Evolutionary conservation across 2,113 vertebrate species (phyloP).

Genomic region (Trichechus manatus): DNA sequence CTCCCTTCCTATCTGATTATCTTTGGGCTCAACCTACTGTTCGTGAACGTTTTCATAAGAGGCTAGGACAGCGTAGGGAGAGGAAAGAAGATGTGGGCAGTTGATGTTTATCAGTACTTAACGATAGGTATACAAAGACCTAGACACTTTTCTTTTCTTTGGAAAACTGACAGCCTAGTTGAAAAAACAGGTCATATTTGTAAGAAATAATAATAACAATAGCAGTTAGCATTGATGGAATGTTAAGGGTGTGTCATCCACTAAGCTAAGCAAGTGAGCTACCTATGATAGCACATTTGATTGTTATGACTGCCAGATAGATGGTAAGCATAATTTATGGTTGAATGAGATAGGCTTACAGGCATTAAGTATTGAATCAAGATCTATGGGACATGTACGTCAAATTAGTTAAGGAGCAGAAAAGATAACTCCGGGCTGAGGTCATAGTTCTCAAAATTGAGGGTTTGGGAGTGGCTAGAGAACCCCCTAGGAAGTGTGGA

Average conservation of each 20-base stretch:
- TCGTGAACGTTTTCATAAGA: slow-evolving; percentile 30
- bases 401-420: neutral
- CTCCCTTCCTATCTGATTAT: too few relatives aligned
- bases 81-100: neutral
- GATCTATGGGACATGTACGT: neutral
- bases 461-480: neutral
- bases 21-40: neutral
- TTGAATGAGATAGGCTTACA: neutral
- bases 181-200: neutral
- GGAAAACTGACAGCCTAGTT: neutral
- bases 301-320: neutral
- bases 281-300: neutral
- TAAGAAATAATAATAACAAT: neutral
- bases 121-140: neutral
- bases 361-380: neutral
- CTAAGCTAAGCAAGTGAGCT: neutral
- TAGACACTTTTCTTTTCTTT: neutral
- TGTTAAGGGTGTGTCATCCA: neutral
- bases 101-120: neutral
- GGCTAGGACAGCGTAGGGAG: neutral
- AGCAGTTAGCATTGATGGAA: neutral
- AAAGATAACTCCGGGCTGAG: neutral
- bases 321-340: neutral
- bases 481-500: neutral
- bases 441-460: neutral